phyloP scores from a whole-genome alignment of 1,140 invertebrate species.

The Brachionus manjavacas region DNA sequence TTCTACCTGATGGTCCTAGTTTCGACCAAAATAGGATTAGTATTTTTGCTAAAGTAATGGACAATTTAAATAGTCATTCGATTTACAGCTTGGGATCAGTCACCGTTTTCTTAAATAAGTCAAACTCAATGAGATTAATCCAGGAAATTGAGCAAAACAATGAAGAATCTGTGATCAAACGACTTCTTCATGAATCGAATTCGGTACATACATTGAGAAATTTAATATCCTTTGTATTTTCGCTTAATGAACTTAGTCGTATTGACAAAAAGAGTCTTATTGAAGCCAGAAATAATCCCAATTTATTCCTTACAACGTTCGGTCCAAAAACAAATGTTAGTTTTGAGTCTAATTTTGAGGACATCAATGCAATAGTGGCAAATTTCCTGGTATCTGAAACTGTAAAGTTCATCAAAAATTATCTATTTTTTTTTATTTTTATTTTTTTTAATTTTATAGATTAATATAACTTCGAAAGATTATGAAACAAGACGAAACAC shows the following conservation, averaged over 20 bases:
- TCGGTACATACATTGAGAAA: neutral
- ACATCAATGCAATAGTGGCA: neutral
- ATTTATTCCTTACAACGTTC: neutral
- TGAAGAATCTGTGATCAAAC: neutral
- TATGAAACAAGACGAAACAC: constrained; percentile 20
- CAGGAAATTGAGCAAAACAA: neutral
- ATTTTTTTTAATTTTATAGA: neutral
- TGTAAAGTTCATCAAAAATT: neutral
- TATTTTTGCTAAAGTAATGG: neutral
- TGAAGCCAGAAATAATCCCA: neutral
- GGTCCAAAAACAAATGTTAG: constrained; percentile 26
- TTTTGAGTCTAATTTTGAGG: neutral
- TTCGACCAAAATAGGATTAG: neutral
- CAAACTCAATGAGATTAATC: neutral
- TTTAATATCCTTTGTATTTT: neutral
- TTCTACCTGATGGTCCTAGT: neutral
- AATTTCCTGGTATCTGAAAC: neutral
- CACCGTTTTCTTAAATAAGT: neutral
- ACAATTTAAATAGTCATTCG: neutral
- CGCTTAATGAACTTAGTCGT: neutral
- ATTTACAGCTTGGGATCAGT: neutral
- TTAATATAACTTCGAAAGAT: neutral
- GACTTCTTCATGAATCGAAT: neutral
- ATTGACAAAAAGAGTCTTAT: constrained; percentile 12
- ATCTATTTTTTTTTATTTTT: neutral